A percentile compares a stretch with the other conserved stretches of the same genome.
These are phyloP conservation scores for Typhlichthys eigenmanni DNA, from an alignment of 2,797 vertebrate species.

Conservation along the genomic window DNA sequence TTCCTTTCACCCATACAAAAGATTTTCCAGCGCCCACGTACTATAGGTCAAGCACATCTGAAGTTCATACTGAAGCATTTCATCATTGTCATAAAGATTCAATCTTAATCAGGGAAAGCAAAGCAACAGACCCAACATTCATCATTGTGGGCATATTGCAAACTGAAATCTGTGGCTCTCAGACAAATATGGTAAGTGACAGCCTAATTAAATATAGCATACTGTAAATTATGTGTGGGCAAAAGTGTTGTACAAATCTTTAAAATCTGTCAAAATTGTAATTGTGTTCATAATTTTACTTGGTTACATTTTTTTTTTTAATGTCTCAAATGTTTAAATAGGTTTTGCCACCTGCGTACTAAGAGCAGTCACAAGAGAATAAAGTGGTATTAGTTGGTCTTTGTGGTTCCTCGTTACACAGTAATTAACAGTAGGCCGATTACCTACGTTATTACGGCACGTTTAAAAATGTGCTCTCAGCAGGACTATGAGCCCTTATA, in stretches of 20 bases:
- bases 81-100: constrained; percentile 31
- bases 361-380: constrained; percentile 45
- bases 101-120: constrained; percentile 7
- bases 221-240: constrained; percentile 8
- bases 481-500: constrained; percentile 36
- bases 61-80: constrained; percentile 35
- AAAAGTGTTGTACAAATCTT: constrained; percentile 7
- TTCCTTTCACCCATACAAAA: constrained; percentile 48
- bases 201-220: constrained; percentile 30
- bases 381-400: constrained; percentile 33
- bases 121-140: constrained; percentile 16
- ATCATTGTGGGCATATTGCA: constrained; percentile 31
- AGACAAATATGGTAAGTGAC: constrained; percentile 46
- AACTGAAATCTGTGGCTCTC: constrained; percentile 29
- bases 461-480: constrained; percentile 62
- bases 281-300: background rate
- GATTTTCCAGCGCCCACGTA: constrained; percentile 70
- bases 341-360: constrained; percentile 49
- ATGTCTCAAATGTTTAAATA: constrained; percentile 45
- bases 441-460: constrained; percentile 60
- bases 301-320: constrained; percentile 4
- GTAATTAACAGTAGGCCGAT: constrained; percentile 56
- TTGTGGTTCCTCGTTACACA: constrained; percentile 61
- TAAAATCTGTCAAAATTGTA: constrained; percentile 10
- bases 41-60: constrained; percentile 50